These are phyloP conservation scores for Cynodonichthys magdalenae DNA, from an alignment of 2,797 vertebrate genomes.

Conservation along the genomic window DNA sequence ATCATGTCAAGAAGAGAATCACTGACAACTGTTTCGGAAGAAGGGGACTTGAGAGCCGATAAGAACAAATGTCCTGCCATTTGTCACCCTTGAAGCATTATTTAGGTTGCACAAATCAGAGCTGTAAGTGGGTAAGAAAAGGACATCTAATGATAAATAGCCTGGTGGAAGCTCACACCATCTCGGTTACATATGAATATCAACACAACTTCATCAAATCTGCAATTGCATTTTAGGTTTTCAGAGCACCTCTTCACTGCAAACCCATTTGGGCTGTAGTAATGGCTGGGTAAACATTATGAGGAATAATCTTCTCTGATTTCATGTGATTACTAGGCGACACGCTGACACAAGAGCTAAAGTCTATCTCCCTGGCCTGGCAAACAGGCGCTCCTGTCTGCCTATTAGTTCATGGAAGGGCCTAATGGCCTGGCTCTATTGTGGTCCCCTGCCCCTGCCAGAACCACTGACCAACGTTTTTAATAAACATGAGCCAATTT, in stretches of 20 bases:
- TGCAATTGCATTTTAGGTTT: slow-evolving; percentile 76
- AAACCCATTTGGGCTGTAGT: slow-evolving; percentile 79
- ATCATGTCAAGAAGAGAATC: slow-evolving; percentile 72
- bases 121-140: slow-evolving; percentile 63
- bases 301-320: slow-evolving; percentile 88
- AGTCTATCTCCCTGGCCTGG: slow-evolving; percentile 75
- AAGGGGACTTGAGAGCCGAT: slow-evolving; percentile 67
- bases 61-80: slow-evolving; percentile 72
- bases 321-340: slow-evolving; percentile 84
- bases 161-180: slow-evolving; percentile 58
- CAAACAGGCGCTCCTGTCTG: slow-evolving; percentile 70
- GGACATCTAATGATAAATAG: slow-evolving; percentile 76
- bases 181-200: slow-evolving; percentile 75
- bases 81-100: slow-evolving; percentile 72
- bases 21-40: slow-evolving; percentile 61
- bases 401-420: slow-evolving; percentile 81
- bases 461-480: slow-evolving; percentile 76
- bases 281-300: slow-evolving; percentile 86
- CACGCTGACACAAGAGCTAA: slow-evolving; percentile 80
- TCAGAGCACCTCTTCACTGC: slow-evolving; percentile 78
- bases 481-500: slow-evolving; percentile 86
- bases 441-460: slow-evolving; percentile 75
- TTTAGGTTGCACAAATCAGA: slow-evolving; percentile 74
- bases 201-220: slow-evolving; percentile 82
- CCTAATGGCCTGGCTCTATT: slow-evolving; percentile 83